Base-by-base conservation (phyloP, 2,113 vertebrate genomes). In the Murina feae region DNA sequence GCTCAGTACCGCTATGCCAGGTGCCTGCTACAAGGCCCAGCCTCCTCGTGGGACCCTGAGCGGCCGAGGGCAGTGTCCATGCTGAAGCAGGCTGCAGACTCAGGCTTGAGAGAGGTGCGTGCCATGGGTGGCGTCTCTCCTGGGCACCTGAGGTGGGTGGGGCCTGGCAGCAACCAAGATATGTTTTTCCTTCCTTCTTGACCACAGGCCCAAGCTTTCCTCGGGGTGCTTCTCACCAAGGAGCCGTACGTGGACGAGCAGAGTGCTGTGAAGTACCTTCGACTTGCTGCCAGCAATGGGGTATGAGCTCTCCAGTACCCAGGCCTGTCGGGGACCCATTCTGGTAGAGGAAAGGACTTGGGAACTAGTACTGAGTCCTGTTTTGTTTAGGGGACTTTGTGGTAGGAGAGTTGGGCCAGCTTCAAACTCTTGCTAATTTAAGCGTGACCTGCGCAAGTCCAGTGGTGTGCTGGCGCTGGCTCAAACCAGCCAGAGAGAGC, bases 1-100 rank as follows among this genome's bases (percentile, higher is more conserved):
- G 99, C 99, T 86, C 99, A 99, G 97, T 99, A 99, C 95, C 98
- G 98, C 89, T 99, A 98, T 18, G 99, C 98, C 53, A 98, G 98
- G 86, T 98, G 98, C 95, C 98, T 99, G 32, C 91, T 99, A 4
- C 96, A 91, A 96, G 97, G 93, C 89, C 96, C 98, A 32, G 97
- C 97, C 95, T 97, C 97, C 79, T 91, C 85, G 2, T 96, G 76
- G 32, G 35, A 78, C 55, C 91, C 97, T 74, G 95, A 98, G 82
- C 69, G 51, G 0, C 97, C 98, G 90, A 88, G 85, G 21, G 98
- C 98, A n/a, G 93, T 99, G 30, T 12, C 90, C 25, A 96, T 99
- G 39, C 98, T 99, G 96, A 97, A 98, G 90, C 97, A 97, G 84
- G 99, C 99, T 88, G 98, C 99, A 49, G 85, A 89, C 47, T 98